Evolutionary conservation across 2,888 invertebrate genomes (phyloP), one percentile per base, ranked within the genome.

Genomic region (Xylota segnis): DNA sequence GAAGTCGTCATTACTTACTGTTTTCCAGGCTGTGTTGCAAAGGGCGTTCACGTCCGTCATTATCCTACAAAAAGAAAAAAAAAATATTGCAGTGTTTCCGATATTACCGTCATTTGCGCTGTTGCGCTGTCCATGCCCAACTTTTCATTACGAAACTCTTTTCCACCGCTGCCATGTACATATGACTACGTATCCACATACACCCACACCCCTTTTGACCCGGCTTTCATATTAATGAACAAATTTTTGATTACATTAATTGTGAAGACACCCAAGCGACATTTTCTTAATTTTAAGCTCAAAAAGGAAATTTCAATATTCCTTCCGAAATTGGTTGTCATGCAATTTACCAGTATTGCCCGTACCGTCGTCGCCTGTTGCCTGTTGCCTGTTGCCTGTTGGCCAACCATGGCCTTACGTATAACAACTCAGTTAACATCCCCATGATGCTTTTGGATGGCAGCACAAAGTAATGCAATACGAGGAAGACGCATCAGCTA

Each of bases 381-480:
- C n/a, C n/a, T n/a, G n/a, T n/a, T n/a, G n/a, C 12, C 12, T 23
- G 47, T 5, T 7, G 27, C 59, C 68, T 70, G 61, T 81, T 83
- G 71, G 65, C 34, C 29, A 18, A 47, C 56, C 9, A 70, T 16
- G 71, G 66, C 66, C 68, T 47, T 61, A 23, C 56, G 18, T 56
- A 58, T 27, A 66, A 61, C 52, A 54, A 68, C 70, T 43, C 54
- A 47, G 71, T 71, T 70, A 54, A 65, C 43, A 47, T 56, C 70
- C 50, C 45, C 56, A 34, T 34, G 47, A 71, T 76, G 63, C 68
- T 79, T 58, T 50, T 43, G 52, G 59, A 58, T 75, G 75, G 43
- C 37, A 75, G 14, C 65, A 71, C 71, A 81, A 63, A 50, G 72
- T 76, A 86, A 79, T 84, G 75, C 82, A 82, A 63, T 72, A 72